Evolutionary conservation across 2,888 invertebrate genomes (phyloP), one percentile per base, ranked within the genome.

Genomic region (Brachyptera risi): DNA sequence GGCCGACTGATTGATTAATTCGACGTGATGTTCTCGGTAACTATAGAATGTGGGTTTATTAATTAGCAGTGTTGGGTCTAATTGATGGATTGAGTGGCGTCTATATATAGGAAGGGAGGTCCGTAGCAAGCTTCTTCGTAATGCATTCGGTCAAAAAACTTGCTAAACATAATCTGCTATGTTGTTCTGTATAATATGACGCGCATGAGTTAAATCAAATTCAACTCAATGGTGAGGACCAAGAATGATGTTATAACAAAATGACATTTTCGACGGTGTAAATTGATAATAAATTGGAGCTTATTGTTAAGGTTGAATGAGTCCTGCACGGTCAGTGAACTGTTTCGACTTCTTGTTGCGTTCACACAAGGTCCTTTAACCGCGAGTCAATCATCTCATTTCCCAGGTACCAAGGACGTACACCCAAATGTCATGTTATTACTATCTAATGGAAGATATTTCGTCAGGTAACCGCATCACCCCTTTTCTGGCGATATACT

Each of bases 281-380:
- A 54, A 54, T 31, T 54, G 54, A 35, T 54, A 35, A 51, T 35
- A 51, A 51, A 54, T 54, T 54, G 54, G 35, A 54, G 54, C 35
- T 54, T 54, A 54, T 54, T 37, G 54, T 35, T 35, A 37, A 54
- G 54, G 21, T 54, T 17, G 37, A 21, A 13, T 15, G 35, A 37
- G 35, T 35, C 37, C 13, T n/a, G 19, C 5, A 31, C 31, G 31
- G 54, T 54, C 54, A 54, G 4, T 54, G 54, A 54, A 17, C 21
- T 27, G 49, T 31, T 27, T 21, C n/a, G 23, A 47, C 9, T 23
- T 47, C 24, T 47, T 47, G 19, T 19, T 15, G 13, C 47, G 23
- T 47, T 47, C 24, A 24, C 47, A 47, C 47, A 54, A 35, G 54
- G 54, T 37, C 35, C 35, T 31, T 23, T 54, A 21, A 54, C 54